Evolutionary conservation across 1,140 invertebrate species (phyloP).

Genomic region (Drosophila ficusphila): DNA sequence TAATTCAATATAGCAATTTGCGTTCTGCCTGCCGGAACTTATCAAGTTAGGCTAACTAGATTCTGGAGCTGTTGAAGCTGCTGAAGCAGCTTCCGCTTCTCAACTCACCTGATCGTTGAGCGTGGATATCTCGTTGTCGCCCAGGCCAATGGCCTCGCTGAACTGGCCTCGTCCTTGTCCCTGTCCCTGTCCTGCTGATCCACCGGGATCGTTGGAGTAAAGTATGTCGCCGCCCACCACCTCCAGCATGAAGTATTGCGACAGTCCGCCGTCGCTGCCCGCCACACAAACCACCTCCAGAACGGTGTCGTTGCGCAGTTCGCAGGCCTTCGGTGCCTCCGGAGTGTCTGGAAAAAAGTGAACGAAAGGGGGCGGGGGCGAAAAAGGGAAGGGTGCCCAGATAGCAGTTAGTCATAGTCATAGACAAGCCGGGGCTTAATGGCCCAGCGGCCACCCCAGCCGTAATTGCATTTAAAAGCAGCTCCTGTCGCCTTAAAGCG

Average conservation of each 20-base stretch:
- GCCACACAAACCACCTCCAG: conserved; percentile 91
- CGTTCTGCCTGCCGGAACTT: conserved; percentile 34
- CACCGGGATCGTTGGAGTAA: conserved; percentile 65
- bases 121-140: conserved; percentile 86
- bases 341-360: conserved; percentile 86
- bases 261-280: conserved; percentile 92
- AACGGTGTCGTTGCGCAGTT: conserved; percentile 87
- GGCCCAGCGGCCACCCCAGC: conserved; percentile 16
- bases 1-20: conserved; percentile 66
- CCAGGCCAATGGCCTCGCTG: conserved; percentile 81
- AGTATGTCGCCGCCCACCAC: conserved; percentile 88
- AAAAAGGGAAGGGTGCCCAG: conserved; percentile 5
- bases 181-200: conserved; percentile 17
- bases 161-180: conserved; percentile 52
- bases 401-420: conserved; percentile 61
- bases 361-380: conserved; percentile 23
- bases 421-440: conserved; percentile 44
- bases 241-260: conserved; percentile 93
- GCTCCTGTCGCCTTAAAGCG: conserved; percentile 47
- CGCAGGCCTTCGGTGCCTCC: conserved; percentile 89
- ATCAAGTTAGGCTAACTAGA: conserved; percentile 45
- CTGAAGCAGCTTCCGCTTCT: not conserved
- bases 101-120: conserved; percentile 87
- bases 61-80: not conserved
- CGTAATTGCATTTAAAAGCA: conserved; percentile 54